phyloP scores from a whole-genome alignment of 1,140 invertebrate species.

The Zaprionus camerounensis region DNA sequence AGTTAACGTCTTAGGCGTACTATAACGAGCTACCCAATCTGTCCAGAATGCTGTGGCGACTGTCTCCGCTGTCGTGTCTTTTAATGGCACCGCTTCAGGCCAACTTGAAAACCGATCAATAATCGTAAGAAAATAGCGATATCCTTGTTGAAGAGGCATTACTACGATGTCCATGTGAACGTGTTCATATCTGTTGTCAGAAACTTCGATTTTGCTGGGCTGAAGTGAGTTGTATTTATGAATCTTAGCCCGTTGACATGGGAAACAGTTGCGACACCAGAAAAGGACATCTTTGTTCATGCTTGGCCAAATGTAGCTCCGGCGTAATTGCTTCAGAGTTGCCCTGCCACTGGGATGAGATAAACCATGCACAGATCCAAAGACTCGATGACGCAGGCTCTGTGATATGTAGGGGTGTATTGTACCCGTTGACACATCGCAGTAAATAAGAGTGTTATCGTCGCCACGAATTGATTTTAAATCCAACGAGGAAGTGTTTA shows the following conservation, averaged over 20 bases:
- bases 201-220: conserved; percentile 3
- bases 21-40: too few species aligned
- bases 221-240: conserved; percentile 17
- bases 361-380: too few species aligned
- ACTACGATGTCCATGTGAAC: conserved; percentile 77
- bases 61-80: conserved; percentile 51
- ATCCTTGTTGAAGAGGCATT: too few species aligned
- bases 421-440: too few species aligned
- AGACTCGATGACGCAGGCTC: too few species aligned
- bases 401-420: too few species aligned
- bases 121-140: conserved; percentile 56
- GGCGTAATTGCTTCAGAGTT: conserved; percentile 27
- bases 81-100: conserved; percentile 80
- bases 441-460: too few species aligned
- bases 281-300: conserved; percentile 58
- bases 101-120: conserved; percentile 82
- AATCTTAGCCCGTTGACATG: conserved; percentile 49
- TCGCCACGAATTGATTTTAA: too few species aligned
- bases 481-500: too few species aligned
- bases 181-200: conserved; percentile 51
- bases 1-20: too few species aligned
- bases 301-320: conserved; percentile 50
- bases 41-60: too few species aligned
- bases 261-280: conserved; percentile 39
- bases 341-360: conserved; percentile 2